phyloP scores from a whole-genome alignment of 1,140 invertebrate genomes.

The Pomacea maculata region DNA sequence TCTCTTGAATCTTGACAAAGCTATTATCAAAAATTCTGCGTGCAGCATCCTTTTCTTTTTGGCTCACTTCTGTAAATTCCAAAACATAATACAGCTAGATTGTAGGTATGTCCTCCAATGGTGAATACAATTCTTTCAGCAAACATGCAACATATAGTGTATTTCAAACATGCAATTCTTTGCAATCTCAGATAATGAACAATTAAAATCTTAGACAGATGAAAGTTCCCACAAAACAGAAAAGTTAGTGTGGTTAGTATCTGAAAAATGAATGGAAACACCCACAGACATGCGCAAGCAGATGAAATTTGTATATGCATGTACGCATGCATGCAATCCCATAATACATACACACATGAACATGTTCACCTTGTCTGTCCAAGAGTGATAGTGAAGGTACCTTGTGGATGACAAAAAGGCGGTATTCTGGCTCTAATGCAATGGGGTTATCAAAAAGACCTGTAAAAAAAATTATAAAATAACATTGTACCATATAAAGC shows the following conservation, averaged over 20 bases:
- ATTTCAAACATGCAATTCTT: background rate
- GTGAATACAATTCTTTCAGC: background rate
- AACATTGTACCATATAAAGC: background rate
- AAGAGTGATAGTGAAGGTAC: slow-evolving; percentile 49
- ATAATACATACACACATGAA: background rate
- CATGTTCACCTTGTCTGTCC: slow-evolving; percentile 52
- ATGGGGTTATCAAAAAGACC: slow-evolving; percentile 61
- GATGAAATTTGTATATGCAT: background rate
- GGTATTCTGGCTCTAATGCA: slow-evolving; percentile 57
- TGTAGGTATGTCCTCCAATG: background rate
- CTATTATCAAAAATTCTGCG: slow-evolving; percentile 51
- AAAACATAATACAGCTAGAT: background rate
- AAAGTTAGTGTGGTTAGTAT: background rate
- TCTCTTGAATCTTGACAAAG: slow-evolving; percentile 49
- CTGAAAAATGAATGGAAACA: background rate
- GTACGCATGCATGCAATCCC: background rate
- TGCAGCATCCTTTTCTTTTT: slow-evolving; percentile 46
- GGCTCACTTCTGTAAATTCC: slow-evolving; percentile 47
- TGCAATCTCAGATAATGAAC: background rate
- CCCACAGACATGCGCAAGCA: background rate
- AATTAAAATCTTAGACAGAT: background rate
- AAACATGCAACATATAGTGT: background rate
- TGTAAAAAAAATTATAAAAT: slow-evolving; percentile 32
- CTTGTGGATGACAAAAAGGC: slow-evolving; percentile 50
- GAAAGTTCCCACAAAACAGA: background rate